Percentiles rank a stretch among this genome's conserved stretches.
phyloP scores from a whole-genome alignment of 2,888 invertebrate species.

The Nebria salina region DNA sequence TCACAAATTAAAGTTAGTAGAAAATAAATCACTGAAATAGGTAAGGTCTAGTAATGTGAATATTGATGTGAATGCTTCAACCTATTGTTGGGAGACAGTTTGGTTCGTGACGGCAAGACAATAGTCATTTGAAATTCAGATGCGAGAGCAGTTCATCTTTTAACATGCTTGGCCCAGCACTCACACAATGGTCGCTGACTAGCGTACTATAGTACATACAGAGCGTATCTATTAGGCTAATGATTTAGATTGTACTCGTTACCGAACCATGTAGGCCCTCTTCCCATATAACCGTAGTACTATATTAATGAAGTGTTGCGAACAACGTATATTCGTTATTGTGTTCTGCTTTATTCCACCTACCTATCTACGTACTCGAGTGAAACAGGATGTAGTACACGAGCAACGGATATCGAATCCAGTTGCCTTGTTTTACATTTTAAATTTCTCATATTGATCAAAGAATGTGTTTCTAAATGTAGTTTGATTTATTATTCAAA shows the following conservation, averaged over 20 bases:
- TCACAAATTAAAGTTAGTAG: background rate
- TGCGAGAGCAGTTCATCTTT: conserved; percentile 38
- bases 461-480: background rate
- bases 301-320: conserved; percentile 24
- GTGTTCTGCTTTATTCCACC: background rate
- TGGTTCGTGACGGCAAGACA: conserved; percentile 28
- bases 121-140: conserved; percentile 40
- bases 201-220: background rate
- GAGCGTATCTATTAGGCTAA: conserved; percentile 35
- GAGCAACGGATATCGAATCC: background rate
- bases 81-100: conserved; percentile 10
- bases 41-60: conserved; percentile 10
- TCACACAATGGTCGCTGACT: conserved; percentile 29
- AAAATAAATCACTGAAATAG: background rate
- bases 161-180: conserved; percentile 8
- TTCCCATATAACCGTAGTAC: background rate
- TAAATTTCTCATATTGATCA: background rate
- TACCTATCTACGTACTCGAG: background rate
- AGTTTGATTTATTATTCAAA: background rate
- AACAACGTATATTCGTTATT: conserved; percentile 9
- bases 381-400: background rate
- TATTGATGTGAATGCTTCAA: background rate
- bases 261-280: background rate
- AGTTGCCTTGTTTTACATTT: conserved; percentile 1
- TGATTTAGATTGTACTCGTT: conserved; percentile 37